Evolutionary conservation across 2,888 invertebrate genomes (phyloP).

Genomic region (Acronicta alni): DNA sequence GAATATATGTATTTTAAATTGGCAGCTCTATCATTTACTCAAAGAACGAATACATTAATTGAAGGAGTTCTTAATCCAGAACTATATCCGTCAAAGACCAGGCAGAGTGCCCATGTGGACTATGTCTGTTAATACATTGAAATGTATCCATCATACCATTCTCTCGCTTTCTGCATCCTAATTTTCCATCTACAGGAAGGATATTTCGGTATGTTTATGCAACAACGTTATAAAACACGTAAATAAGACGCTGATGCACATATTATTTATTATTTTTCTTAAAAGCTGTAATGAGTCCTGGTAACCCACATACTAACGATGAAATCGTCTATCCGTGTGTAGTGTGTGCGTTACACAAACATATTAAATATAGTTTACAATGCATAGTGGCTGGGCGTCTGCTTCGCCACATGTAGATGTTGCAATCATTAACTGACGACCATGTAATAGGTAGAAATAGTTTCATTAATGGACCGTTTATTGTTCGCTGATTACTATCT

Average conservation of each 20-base stretch:
- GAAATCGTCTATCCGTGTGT: slow-evolving; percentile 50
- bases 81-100: slow-evolving; percentile 14
- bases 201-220: slow-evolving; percentile 39
- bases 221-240: slow-evolving; percentile 14
- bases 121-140: slow-evolving; percentile 2
- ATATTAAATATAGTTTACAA: slow-evolving; percentile 26
- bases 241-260: slow-evolving; percentile 40
- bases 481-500: slow-evolving; percentile 32
- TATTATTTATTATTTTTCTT: slow-evolving; percentile 52
- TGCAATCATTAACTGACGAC: slow-evolving; percentile 43
- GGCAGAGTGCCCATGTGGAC: slow-evolving; percentile 17
- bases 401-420: slow-evolving; percentile 51
- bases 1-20: slow-evolving; percentile 44
- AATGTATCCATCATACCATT: slow-evolving; percentile 15
- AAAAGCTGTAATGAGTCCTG: slow-evolving; percentile 50
- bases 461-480: slow-evolving; percentile 38
- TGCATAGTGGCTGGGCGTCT: slow-evolving; percentile 33
- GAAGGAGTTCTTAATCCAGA: neutral
- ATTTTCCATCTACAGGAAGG: slow-evolving; percentile 24
- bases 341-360: slow-evolving; percentile 17
- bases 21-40: slow-evolving; percentile 11
- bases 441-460: slow-evolving; percentile 33
- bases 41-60: slow-evolving; percentile 18
- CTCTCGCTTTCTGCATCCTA: slow-evolving; percentile 11
- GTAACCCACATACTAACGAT: slow-evolving; percentile 58